A percentile compares a stretch with the other conserved stretches of the same genome.
phyloP scores from a whole-genome alignment of 2,113 vertebrate genomes.

The Phaetusa simplex region DNA sequence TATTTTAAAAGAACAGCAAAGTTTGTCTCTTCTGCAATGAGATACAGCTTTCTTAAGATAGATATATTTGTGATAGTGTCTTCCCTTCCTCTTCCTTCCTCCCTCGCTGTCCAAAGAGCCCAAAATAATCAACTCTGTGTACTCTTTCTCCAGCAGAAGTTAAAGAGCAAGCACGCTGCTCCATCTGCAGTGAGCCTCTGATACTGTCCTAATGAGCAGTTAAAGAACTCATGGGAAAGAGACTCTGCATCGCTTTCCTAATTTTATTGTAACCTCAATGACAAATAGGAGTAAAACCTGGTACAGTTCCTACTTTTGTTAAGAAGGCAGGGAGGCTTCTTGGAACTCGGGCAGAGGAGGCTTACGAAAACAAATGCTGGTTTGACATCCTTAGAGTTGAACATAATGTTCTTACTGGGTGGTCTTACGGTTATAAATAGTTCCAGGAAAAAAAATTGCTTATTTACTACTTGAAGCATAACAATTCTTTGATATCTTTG shows the following conservation, averaged over 20 bases:
- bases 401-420: background rate
- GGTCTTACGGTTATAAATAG: slow-evolving; percentile 38
- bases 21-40: background rate
- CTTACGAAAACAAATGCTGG: background rate
- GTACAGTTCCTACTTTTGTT: background rate
- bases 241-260: background rate
- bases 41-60: background rate
- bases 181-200: background rate
- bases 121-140: background rate
- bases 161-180: background rate
- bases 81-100: background rate
- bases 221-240: background rate
- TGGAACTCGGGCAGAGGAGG: background rate
- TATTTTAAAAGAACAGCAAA: background rate
- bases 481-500: background rate
- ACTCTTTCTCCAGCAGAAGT: background rate
- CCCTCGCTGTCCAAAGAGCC: background rate
- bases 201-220: background rate
- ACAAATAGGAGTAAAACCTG: background rate
- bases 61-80: background rate
- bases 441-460: background rate
- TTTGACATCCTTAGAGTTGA: background rate
- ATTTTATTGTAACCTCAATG: background rate
- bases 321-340: background rate
- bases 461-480: background rate